Evolutionary conservation across 2,797 vertebrate genomes (phyloP).

Genomic region (Capromys pilorides): DNA sequence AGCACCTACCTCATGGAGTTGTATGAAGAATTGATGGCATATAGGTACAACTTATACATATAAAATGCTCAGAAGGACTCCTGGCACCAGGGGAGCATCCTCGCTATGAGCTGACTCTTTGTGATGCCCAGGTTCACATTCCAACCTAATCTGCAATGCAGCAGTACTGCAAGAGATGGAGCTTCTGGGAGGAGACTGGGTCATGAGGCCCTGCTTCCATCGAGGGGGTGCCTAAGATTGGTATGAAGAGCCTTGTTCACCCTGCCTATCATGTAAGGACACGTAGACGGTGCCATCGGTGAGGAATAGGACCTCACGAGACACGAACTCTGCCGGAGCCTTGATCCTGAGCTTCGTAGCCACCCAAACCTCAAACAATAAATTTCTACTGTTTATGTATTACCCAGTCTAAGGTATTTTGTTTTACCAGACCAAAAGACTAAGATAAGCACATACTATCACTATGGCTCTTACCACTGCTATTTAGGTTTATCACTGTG

Average conservation of each 20-base stretch:
- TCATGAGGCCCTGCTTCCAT: neutral
- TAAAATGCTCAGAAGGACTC: neutral
- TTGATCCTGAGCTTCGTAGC: neutral
- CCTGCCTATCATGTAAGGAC: neutral
- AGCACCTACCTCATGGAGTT: neutral
- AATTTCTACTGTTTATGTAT: neutral
- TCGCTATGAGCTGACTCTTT: neutral
- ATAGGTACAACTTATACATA: neutral
- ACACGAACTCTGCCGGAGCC: neutral
- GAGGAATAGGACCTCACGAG: neutral
- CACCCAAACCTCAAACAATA: neutral
- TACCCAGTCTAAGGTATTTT: neutral
- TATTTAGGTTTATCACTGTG: neutral
- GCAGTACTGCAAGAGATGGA: neutral
- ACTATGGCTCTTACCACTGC: neutral
- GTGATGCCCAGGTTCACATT: neutral
- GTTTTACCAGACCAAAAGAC: neutral
- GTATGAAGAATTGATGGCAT: neutral
- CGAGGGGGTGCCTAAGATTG: neutral
- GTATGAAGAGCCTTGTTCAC: neutral
- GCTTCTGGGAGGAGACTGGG: neutral
- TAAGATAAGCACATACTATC: neutral
- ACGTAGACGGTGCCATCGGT: neutral
- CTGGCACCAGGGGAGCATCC: neutral
- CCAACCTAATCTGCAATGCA: neutral